These are phyloP conservation scores for Eristalinus sepulchralis DNA, from an alignment of 2,888 invertebrate species.

Conservation along the genomic window DNA sequence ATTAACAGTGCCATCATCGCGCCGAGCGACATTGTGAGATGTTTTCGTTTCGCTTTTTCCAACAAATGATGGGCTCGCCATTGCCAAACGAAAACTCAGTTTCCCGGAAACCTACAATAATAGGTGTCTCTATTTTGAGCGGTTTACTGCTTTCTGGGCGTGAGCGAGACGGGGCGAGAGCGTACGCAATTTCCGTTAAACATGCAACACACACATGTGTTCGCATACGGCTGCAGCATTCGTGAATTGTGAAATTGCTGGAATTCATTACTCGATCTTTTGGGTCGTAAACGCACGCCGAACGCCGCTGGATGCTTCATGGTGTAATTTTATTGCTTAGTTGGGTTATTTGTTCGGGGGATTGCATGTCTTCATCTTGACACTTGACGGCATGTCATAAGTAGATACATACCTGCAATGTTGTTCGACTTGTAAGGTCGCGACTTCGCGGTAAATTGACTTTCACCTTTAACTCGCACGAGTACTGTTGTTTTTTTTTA, in stretches of 20 bases:
- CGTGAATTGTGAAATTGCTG: conserved; percentile 32
- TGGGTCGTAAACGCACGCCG: neutral
- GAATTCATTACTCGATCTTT: conserved; percentile 31
- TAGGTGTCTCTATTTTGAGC: conserved; percentile 15
- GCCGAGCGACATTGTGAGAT: conserved; percentile 16
- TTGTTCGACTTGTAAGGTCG: neutral
- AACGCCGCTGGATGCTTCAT: neutral
- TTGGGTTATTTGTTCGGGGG: neutral
- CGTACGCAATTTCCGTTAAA: conserved; percentile 55
- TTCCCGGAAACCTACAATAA: conserved; percentile 48
- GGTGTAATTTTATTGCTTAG: neutral
- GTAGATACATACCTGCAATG: neutral
- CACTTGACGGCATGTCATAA: neutral
- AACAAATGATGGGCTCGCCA: conserved; percentile 5
- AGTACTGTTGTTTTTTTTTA: no score
- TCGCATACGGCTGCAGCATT: conserved; percentile 36
- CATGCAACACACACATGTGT: conserved; percentile 54
- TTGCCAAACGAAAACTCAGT: conserved; percentile 26
- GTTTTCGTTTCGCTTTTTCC: neutral
- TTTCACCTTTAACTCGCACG: neutral
- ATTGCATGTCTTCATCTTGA: neutral
- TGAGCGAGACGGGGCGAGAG: neutral
- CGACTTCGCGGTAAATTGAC: neutral
- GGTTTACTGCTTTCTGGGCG: neutral
- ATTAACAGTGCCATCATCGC: conserved; percentile 38